Evolutionary conservation across 2,113 vertebrate species (phyloP).

Genomic region (Rafetus swinhoei): DNA sequence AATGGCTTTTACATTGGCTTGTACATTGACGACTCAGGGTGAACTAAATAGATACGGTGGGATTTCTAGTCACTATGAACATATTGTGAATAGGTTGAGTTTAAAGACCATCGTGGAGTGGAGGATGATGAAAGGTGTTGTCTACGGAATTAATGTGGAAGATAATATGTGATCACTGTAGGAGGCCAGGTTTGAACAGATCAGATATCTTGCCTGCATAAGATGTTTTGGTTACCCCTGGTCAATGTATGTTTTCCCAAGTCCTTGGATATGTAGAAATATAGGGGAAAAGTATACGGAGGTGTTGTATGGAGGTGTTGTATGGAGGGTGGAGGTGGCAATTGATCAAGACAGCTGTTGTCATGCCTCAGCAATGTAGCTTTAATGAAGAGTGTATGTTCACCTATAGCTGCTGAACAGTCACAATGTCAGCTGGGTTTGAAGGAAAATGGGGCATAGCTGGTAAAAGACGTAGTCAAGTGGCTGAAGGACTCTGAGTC

Average conservation of each 20-base stretch:
- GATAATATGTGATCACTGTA: not conserved
- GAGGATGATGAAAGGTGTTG: not conserved
- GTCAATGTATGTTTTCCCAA: not conserved
- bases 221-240: not conserved
- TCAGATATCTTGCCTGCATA: not conserved
- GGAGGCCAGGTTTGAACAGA: not conserved
- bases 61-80: not conserved
- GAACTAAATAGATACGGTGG: not conserved
- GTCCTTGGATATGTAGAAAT: not conserved
- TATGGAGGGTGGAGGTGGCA: not conserved
- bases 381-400: not conserved
- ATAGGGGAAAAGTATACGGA: not conserved
- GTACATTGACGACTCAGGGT: not conserved
- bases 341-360: not conserved
- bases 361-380: not conserved
- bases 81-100: not conserved
- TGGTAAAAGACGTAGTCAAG: constrained; percentile 17
- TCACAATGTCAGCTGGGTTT: not conserved
- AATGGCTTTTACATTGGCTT: not conserved
- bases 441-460: not conserved
- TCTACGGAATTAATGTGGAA: not conserved
- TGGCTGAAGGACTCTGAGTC: not conserved
- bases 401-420: not conserved
- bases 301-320: not conserved
- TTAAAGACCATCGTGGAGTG: not conserved